These are phyloP conservation scores for Notamacropus eugenii DNA, from an alignment of 2,797 vertebrate species.

Conservation along the genomic window DNA sequence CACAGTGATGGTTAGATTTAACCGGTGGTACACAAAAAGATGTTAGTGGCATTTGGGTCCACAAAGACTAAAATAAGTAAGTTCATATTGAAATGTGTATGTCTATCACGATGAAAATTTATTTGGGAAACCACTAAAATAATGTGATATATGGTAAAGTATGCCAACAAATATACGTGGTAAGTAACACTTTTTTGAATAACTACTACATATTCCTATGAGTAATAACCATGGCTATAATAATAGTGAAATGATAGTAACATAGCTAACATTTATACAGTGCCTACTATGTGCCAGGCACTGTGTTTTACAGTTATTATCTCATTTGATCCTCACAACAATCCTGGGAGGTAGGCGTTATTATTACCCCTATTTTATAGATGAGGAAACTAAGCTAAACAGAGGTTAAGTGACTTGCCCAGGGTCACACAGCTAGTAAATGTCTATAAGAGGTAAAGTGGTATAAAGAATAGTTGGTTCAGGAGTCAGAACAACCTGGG, in stretches of 20 bases:
- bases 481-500: background rate
- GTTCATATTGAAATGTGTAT: background rate
- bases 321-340: background rate
- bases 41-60: conserved; percentile 11
- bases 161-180: background rate
- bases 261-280: background rate
- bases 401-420: background rate
- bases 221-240: background rate
- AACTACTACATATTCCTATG: background rate
- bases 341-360: background rate
- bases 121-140: background rate
- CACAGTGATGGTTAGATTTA: background rate
- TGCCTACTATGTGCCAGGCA: background rate
- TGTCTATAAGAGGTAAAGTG: background rate
- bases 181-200: conserved; percentile 2
- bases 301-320: background rate
- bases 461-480: background rate
- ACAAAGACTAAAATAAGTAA: conserved; percentile 12
- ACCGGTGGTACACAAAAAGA: background rate
- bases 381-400: background rate
- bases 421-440: background rate
- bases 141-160: background rate
- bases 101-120: background rate
- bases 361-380: background rate
- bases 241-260: background rate